Percentiles rank a stretch among this genome's conserved stretches.
Evolutionary conservation across 2,888 invertebrate species (phyloP).

Genomic region (Latrodectus hesperus): DNA sequence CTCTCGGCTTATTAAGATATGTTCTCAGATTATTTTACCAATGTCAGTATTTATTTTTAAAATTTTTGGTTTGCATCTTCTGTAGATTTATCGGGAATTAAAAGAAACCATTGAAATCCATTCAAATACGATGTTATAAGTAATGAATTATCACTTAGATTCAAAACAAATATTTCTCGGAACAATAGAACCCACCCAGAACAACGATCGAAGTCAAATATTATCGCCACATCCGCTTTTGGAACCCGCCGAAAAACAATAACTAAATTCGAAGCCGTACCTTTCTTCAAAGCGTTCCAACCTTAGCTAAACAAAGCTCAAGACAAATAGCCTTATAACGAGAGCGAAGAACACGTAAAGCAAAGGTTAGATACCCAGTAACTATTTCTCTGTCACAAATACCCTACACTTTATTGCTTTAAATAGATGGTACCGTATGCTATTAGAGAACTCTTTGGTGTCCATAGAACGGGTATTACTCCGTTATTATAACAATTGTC

Average conservation of each 20-base stretch:
- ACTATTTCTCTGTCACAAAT: constrained; percentile 14
- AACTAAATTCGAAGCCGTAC: background rate
- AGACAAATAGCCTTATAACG: constrained; percentile 54
- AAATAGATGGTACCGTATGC: constrained; percentile 12
- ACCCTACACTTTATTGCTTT: background rate
- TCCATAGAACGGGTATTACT: constrained; percentile 45
- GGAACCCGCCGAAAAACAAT: background rate
- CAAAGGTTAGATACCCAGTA: constrained; percentile 9
- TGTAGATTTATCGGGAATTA: too few relatives aligned
- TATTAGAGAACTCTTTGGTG: constrained; percentile 15
- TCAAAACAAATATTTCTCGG: too few relatives aligned
- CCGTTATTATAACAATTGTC: constrained; percentile 35
- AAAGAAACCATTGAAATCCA: too few relatives aligned
- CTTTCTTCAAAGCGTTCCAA: background rate
- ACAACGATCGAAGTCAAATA: background rate
- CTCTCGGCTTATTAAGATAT: too few relatives aligned
- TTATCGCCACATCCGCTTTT: background rate
- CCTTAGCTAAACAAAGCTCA: constrained; percentile 48
- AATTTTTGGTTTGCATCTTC: too few relatives aligned
- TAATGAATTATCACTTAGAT: too few relatives aligned
- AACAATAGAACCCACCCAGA: background rate
- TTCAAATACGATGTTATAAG: too few relatives aligned
- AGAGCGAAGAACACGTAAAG: constrained; percentile 16
- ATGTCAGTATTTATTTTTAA: too few relatives aligned
- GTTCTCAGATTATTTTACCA: too few relatives aligned